These are phyloP conservation scores for Cheilosia urbana DNA, from an alignment of 2,888 invertebrate species.

Conservation along the genomic window DNA sequence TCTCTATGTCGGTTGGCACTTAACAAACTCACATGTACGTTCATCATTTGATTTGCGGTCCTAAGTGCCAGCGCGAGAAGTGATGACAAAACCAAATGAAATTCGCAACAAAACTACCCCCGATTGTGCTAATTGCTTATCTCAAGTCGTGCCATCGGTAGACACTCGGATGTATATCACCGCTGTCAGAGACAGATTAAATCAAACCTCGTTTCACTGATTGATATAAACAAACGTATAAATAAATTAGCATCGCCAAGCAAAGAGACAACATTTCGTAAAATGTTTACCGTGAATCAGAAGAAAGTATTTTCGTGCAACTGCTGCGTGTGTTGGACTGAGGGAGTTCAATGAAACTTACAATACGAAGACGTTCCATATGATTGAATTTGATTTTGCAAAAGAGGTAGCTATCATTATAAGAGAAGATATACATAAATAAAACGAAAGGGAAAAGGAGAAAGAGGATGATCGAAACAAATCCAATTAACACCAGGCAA, in stretches of 20 bases:
- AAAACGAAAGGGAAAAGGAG: background rate
- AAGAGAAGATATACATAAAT: background rate
- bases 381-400: conserved; percentile 2
- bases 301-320: conserved; percentile 8
- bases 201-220: conserved; percentile 22
- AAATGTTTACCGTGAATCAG: no score
- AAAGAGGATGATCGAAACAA: background rate
- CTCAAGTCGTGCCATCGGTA: background rate
- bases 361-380: background rate
- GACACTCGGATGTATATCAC: background rate
- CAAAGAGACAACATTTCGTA: no score
- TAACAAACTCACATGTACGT: background rate
- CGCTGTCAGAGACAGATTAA: conserved; percentile 42
- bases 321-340: background rate
- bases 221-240: conserved; percentile 2
- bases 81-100: conserved; percentile 1
- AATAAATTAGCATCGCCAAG: background rate
- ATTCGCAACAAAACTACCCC: background rate
- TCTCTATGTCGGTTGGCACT: background rate
- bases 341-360: background rate
- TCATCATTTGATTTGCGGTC: background rate
- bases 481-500: background rate
- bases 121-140: conserved; percentile 8
- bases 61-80: background rate
- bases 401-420: background rate